Base-by-base conservation (phyloP, 2,888 invertebrate species). In the Pseudococcus longispinus region DNA sequence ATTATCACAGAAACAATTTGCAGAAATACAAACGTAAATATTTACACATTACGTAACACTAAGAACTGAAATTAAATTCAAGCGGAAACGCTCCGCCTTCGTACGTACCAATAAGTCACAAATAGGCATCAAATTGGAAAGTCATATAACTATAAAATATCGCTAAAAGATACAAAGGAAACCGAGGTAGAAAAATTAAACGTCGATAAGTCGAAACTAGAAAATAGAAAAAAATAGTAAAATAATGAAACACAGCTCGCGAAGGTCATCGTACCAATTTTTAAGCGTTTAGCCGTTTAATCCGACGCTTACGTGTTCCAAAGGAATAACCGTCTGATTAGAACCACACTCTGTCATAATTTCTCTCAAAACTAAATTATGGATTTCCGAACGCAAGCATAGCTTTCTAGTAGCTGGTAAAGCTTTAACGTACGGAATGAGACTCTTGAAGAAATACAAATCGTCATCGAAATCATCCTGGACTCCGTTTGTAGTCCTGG, bases 251-350 rank as follows among this genome's bases (percentile, higher is more conserved):
- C 82, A 46, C 82, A 82, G 51, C 84, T 42, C 23, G 60, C 26
- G n/a, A 55, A 26, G 44, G 29, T 29, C 29, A 70, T 8, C 60
- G 23, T 60, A 6, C n/a, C 9, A 23, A 23, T 8, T 11, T 60
- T 44, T 70, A 85, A 74, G 85, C 85, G 44, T n/a, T 37, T 37
- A 37, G 0, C 4, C 37, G 9, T 86, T 86, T 15, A 86, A 32
- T 74, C 86, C 86, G n/a, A 86, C 86, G 55, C 51, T 51, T 9
- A 86, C 86, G 80, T 86, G 86, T 46, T 86, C 86, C 44, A 86
- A 55, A 26, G 86, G 86, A 51, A 86, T 86, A 18, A 86, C 86
- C 18, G 51, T 32, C 13, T 86, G 74, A 55, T 55, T 55, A n/a
- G 60, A 32, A 65, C 29, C n/a, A 20, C 77, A 44, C 18, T 32